Percentiles rank a stretch among this genome's conserved stretches.
Evolutionary conservation across 2,797 vertebrate genomes (phyloP).

Genomic region (Paramormyrops hopkinsi): DNA sequence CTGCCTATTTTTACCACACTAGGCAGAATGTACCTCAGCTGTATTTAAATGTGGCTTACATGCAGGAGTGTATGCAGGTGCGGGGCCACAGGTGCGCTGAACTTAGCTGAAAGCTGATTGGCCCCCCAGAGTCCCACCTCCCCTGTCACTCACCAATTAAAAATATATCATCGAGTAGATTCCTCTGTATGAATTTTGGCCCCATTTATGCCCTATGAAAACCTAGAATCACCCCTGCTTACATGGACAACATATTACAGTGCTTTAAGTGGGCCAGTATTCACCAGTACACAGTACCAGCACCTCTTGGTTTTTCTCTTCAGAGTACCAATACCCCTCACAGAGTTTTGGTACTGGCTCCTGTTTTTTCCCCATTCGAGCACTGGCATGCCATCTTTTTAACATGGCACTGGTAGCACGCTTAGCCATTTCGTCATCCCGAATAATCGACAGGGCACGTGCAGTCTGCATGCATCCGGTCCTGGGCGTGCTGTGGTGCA

Average conservation of each 20-base stretch:
- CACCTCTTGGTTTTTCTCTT: neutral
- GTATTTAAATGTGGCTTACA: neutral
- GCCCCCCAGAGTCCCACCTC: neutral
- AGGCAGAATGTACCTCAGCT: neutral
- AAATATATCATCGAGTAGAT: neutral
- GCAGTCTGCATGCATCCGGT: neutral
- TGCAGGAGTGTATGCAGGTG: neutral
- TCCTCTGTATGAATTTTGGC: neutral
- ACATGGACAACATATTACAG: neutral
- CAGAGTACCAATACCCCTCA: neutral
- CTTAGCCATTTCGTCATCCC: neutral
- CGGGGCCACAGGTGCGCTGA: neutral
- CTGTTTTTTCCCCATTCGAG: neutral
- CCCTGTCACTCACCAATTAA: neutral
- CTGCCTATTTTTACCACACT: neutral
- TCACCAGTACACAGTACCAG: neutral
- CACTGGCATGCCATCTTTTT: neutral
- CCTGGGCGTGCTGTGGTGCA: neutral
- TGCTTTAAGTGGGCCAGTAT: neutral
- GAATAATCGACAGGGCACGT: neutral
- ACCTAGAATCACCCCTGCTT: neutral
- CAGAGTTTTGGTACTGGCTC: neutral
- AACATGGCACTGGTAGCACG: neutral
- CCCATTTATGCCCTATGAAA: neutral
- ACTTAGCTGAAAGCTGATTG: neutral